Base-by-base conservation (phyloP, 2,888 invertebrate genomes). In the Drosophila mimica region DNA sequence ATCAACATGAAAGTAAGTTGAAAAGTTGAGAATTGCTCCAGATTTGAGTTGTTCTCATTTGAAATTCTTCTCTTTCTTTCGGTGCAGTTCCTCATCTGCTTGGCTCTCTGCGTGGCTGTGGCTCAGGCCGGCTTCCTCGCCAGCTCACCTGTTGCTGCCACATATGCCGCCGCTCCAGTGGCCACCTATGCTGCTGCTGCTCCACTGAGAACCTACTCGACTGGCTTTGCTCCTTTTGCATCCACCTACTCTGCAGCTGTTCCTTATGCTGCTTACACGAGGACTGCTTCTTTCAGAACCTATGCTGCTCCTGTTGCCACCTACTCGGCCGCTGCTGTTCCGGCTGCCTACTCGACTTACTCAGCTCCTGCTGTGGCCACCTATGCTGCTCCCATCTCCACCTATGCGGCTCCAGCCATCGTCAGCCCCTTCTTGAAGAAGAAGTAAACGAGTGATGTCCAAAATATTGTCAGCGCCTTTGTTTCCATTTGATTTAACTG, bases 81-180 rank as follows among this genome's bases (percentile, higher is more conserved):
- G 20, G 2, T n/a, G 1, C 52, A 78, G 78, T 77, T 73, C 68
- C 68, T 78, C 46, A 81, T 79, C 48, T 82, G 70, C 67, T 79
- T 79, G 54, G 61, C 82, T 74, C 79, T 79, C 64, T 79, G 66
- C 40, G 70, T 79, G 54, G 79, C 79, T 65, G 70, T 70, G 48
- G 79, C 82, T 36, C 79, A 79, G 66, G 79, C 82, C 36, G 79
- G 82, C 3, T 82, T 61, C 70, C 58, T 79, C 51, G 75, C 82
- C 13, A 28, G 46, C 3, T 40, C 81, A n/a, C 78, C 78, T 25
- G 58, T 81, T 9, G 54, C 78, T 28, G 25, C 46, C 67, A 78
- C 77, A 49, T 78, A 78, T 43, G 72, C 59, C 2, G 70, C 38
- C 15, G 30, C 57, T 48, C 68, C 74, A 3, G 66, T 74, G 5